Conservation (phyloP, 2,888 invertebrate species). For the Hecatera dysodea region DNA sequence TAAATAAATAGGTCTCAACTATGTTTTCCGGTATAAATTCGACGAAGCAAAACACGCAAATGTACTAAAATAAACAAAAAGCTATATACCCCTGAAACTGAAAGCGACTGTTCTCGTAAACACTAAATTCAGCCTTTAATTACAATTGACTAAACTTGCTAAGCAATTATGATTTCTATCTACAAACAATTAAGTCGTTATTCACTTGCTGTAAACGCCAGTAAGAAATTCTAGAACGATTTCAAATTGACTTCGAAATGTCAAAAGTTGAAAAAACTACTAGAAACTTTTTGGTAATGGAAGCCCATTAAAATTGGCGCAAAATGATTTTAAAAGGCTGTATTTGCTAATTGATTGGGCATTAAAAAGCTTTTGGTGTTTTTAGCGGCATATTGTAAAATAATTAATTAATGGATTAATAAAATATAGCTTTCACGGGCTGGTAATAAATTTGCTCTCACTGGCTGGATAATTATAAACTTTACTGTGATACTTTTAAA, state of each 20-base stretch:
- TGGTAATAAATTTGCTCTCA: constrained; percentile 3
- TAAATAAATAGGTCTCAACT: constrained; percentile 1
- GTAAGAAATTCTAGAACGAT: constrained; percentile 24
- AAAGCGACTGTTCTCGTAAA: constrained; percentile 22
- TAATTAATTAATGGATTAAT: neutral
- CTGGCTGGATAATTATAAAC: neutral
- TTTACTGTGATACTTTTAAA: neutral
- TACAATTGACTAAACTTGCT: constrained; percentile 1
- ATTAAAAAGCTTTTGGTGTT: constrained; percentile 2
- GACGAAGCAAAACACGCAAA: constrained; percentile 15
- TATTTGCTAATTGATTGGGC: constrained; percentile 26
- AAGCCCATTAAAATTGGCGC: constrained; percentile 43
- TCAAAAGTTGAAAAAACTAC: constrained; percentile 42
- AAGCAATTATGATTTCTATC: constrained; percentile 20
- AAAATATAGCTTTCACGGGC: neutral
- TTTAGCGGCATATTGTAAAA: neutral
- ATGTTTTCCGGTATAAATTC: constrained; percentile 15
- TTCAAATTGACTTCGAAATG: constrained; percentile 38
- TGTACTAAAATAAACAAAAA: constrained; percentile 43
- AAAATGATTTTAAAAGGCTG: constrained; percentile 17
- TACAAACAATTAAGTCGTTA: neutral
- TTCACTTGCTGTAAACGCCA: constrained; percentile 5
- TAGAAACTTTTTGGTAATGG: constrained; percentile 47
- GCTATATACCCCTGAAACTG: constrained; percentile 24
- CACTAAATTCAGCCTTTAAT: constrained; percentile 21